Percentiles rank a stretch among this genome's conserved stretches.
These are phyloP conservation scores for Sarcophaga rosellei DNA, from an alignment of 2,888 invertebrate species.

Conservation along the genomic window DNA sequence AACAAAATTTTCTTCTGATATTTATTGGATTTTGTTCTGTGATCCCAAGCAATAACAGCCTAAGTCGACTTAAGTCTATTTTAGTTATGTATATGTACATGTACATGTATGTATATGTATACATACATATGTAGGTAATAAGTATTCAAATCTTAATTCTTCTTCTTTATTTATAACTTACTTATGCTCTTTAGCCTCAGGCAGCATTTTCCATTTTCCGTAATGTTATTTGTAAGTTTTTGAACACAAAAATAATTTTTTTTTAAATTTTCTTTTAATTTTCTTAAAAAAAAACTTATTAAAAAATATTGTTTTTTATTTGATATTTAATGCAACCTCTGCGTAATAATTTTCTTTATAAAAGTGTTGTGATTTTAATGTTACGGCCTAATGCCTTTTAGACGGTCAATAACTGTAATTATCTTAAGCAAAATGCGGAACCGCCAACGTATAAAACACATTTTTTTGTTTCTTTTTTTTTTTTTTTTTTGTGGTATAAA, in stretches of 20 bases:
- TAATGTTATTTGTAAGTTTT: not conserved
- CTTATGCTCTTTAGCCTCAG: too few relatives aligned
- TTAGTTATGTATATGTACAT: too few relatives aligned
- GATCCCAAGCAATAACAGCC: too few relatives aligned
- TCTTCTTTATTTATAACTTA: too few relatives aligned
- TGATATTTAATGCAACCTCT: not conserved
- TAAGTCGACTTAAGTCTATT: too few relatives aligned
- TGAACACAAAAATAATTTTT: not conserved
- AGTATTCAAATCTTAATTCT: too few relatives aligned
- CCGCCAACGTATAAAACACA: conserved; percentile 50
- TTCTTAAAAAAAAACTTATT: not conserved
- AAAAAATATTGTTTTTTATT: not conserved
- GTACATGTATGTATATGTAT: too few relatives aligned
- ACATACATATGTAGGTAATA: too few relatives aligned
- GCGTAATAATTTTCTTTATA: not conserved
- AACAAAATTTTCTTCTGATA: too few relatives aligned
- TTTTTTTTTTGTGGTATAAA: too few relatives aligned
- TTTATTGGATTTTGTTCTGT: too few relatives aligned
- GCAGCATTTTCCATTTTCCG: too few relatives aligned
- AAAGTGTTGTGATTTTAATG: conserved; percentile 42
- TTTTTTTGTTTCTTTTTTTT: not conserved
- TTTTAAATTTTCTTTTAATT: not conserved
- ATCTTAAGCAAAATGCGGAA: conserved; percentile 70
- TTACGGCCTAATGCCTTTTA: conserved; percentile 71
- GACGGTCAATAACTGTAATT: conserved; percentile 71